Evolutionary conservation across 2,888 invertebrate genomes (phyloP), one percentile per base, ranked within the genome.

Genomic region (Apamea sordens): DNA sequence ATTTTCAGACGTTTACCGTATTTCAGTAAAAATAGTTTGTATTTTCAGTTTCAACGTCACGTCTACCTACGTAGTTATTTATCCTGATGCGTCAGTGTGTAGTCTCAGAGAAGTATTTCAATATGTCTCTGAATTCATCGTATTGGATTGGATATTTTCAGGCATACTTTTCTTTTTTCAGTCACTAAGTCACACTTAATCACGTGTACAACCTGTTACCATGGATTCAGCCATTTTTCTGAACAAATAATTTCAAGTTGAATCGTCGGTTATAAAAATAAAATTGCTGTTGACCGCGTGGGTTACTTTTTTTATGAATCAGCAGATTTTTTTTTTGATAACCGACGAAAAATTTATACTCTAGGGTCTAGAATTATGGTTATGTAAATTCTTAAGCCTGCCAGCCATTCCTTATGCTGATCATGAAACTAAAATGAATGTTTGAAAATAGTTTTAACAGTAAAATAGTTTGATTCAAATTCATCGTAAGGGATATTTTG

Each of bases 401-500:
- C 21, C 21, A 21, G 32, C 13, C 47, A 18, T n/a, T 41, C 41
- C 41, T 15, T 10, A 15, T 32, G 70, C 24, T 70, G 50, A 70
- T 70, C 61, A 50, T 44, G 5, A 15, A n/a, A 67, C 44, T 61
- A 15, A 61, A 80, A 68, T 15, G 8, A 18, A 10, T 15, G 28
- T n/a, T 15, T 73, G 50, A 50, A 73, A 53, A 61, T 36, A 50
- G 41, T 4, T 6, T 32, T 21, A 73, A 76, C n/a, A 28, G 44
- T 47, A 24, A n/a, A n/a, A 28, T n/a, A 50, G n/a, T 64, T 65
- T 56, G 4, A 59, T 65, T 41, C 2, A 8, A 74, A 80, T 67
- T 67, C 15, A 59, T 69, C 13, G 41, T 65, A n/a, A 7, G 41
- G 69, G 41, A 86, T 77, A 86, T 83, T 73, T 69, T 83, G 75